Evolutionary conservation across 2,797 vertebrate genomes (phyloP).

Genomic region (Manis pentadactyla): DNA sequence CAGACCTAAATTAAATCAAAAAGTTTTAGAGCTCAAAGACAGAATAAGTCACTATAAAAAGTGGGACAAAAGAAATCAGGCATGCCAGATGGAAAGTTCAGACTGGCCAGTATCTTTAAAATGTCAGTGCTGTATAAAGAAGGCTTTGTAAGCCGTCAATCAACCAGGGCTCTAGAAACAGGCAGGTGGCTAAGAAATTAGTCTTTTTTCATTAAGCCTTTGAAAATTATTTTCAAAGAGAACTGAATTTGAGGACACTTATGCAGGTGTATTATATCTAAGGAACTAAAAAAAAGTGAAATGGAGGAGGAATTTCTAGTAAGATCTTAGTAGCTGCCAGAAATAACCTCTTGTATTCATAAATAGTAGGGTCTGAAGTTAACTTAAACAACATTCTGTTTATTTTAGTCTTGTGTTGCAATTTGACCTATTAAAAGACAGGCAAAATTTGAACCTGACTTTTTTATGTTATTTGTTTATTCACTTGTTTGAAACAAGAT

Average conservation of each 20-base stretch:
- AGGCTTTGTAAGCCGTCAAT: constrained; percentile 87
- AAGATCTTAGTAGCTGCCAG: not conserved
- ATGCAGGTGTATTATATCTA: not conserved
- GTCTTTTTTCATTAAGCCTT: constrained; percentile 69
- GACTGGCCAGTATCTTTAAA: constrained; percentile 87
- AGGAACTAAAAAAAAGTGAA: not conserved
- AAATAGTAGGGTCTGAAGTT: not conserved
- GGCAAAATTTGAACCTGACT: not conserved
- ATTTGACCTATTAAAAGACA: not conserved
- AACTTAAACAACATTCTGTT: not conserved
- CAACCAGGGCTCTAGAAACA: constrained; percentile 84
- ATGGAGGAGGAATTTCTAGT: not conserved
- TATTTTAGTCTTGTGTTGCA: not conserved
- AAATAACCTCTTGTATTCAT: not conserved
- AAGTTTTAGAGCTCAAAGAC: constrained; percentile 79
- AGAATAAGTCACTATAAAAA: constrained; percentile 49
- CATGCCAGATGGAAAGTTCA: constrained; percentile 85
- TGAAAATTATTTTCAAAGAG: constrained; percentile 46
- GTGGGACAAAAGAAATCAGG: constrained; percentile 66
- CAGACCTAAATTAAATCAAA: constrained; percentile 80
- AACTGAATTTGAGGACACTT: constrained; percentile 19
- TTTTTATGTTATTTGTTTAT: not conserved
- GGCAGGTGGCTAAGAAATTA: constrained; percentile 83
- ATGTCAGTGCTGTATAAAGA: constrained; percentile 87
- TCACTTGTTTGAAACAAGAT: not conserved